A percentile compares a stretch with the other conserved stretches of the same genome.
These are phyloP conservation scores for Yoshiicerus persimilis DNA, from an alignment of 1,140 invertebrate species.

Conservation along the genomic window DNA sequence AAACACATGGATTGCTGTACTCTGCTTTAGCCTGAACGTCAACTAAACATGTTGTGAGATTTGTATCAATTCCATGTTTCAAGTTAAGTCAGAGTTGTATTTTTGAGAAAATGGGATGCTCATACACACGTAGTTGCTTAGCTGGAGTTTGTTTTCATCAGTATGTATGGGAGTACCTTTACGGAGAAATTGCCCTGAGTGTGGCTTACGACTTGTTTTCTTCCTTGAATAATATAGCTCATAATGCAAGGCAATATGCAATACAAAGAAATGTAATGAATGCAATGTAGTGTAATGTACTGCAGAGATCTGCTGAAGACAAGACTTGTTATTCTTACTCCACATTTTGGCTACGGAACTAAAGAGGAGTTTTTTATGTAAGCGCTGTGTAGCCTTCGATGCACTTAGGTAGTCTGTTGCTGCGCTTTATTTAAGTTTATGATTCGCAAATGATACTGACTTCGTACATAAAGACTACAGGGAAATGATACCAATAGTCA, in stretches of 20 bases:
- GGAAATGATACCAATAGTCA: not conserved
- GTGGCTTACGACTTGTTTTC: not conserved
- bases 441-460: not conserved
- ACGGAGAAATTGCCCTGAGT: not conserved
- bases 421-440: not conserved
- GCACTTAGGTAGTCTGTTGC: not conserved
- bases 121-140: not conserved
- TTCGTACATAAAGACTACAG: not conserved
- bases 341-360: not conserved
- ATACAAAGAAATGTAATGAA: not conserved
- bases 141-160: not conserved
- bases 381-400: not conserved
- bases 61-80: not conserved
- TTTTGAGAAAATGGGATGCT: not conserved
- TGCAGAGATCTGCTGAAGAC: not conserved
- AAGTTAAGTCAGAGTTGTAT: not conserved
- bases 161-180: not conserved
- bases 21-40: no score
- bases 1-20: no score
- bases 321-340: not conserved
- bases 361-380: not conserved
- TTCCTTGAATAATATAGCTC: not conserved
- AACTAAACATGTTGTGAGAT: not conserved
- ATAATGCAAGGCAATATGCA: not conserved
- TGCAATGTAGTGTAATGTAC: not conserved